Percentiles rank a stretch among this genome's conserved stretches.
Conservation (phyloP, 2,797 vertebrate species). For the Astyanax mexicanus region DNA sequence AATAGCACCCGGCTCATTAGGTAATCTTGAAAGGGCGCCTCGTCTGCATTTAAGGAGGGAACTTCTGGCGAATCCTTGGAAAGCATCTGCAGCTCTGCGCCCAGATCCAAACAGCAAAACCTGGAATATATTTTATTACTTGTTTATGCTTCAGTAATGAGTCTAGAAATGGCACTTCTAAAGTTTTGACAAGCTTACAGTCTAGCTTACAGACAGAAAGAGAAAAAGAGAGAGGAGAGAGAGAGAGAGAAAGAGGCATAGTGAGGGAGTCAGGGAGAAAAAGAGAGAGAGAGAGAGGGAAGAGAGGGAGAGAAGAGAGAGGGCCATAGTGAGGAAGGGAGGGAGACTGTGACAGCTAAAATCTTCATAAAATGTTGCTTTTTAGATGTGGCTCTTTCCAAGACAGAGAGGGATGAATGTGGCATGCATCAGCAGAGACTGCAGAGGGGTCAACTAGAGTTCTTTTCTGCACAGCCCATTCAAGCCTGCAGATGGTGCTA, state of each 20-base stretch:
- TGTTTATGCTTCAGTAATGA: slow-evolving; percentile 83
- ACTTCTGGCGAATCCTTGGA: slow-evolving; percentile 71
- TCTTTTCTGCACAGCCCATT: slow-evolving; percentile 69
- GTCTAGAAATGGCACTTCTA: slow-evolving; percentile 74
- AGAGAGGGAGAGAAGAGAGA: too few relatives aligned
- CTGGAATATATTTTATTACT: slow-evolving; percentile 61
- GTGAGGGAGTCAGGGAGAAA: slow-evolving; percentile 60
- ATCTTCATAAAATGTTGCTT: slow-evolving; percentile 79
- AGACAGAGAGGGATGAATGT: slow-evolving; percentile 78
- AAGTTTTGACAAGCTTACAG: slow-evolving; percentile 76
- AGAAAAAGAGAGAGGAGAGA: slow-evolving; percentile 18
- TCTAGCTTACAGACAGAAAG: slow-evolving; percentile 56
- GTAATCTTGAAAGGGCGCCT: slow-evolving; percentile 65
- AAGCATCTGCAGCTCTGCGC: slow-evolving; percentile 71
- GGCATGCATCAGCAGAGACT: slow-evolving; percentile 81
- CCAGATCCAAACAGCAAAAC: slow-evolving; percentile 71
- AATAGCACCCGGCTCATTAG: slow-evolving; percentile 73
- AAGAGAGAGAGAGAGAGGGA: slow-evolving; percentile 22
- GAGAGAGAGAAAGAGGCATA: slow-evolving; percentile 7
- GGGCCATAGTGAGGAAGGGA: slow-evolving; percentile 50
- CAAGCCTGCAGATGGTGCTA: slow-evolving; percentile 82
- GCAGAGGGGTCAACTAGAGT: slow-evolving; percentile 83
- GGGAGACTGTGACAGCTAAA: slow-evolving; percentile 77
- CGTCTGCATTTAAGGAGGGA: slow-evolving; percentile 64
- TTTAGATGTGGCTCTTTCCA: slow-evolving; percentile 78